Base-by-base conservation (phyloP, 2,888 invertebrate species). In the Chironomus riparius region DNA sequence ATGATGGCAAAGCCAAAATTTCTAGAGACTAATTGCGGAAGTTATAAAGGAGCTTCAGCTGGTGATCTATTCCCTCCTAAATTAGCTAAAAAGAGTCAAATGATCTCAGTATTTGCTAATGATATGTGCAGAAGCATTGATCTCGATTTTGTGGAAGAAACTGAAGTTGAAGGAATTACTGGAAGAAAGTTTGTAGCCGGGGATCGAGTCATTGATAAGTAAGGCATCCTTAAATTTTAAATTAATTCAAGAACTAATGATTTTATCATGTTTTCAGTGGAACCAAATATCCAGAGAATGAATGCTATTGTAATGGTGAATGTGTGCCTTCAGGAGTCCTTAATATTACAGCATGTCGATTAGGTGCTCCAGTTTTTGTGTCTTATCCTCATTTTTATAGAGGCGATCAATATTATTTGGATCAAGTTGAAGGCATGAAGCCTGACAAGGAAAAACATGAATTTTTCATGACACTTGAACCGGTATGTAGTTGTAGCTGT, bases 361-460 rank as follows among this genome's bases (percentile, higher is more conserved):
- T 86, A 80, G 93, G 92, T 5, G 91, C 94, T 0, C 95, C 96
- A 0, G 90, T 92, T 0, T 93, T 92, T 81, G 88, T 93, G 78
- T 92, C 94, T 0, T 87, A 92, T 79, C 96, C 96, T 0, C 94
- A 95, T 84, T 95, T 93, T 83, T 86, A 90, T 80, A 87, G 90
- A 79, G 95, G 88, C 0, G 94, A 94, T 84, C 88, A 89, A 0
- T 85, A 83, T 77, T 90, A 92, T 77, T 78, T 85, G 12, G 85
- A 89, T 13, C 85, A 85, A 68, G 87, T 95, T 0, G 86, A 86
- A 0, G 95, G 95, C 0, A 80, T 95, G 81, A 79, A 83, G 1
- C 93, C 95, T 0, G 86, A 89, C 15, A 86, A 88, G 1, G 86
- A 88, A 0, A 86, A 88, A 47, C 94, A 95, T 81, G 88, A 90